Conservation (phyloP, 2,113 vertebrate genomes). For the Theropithecus gelada region DNA sequence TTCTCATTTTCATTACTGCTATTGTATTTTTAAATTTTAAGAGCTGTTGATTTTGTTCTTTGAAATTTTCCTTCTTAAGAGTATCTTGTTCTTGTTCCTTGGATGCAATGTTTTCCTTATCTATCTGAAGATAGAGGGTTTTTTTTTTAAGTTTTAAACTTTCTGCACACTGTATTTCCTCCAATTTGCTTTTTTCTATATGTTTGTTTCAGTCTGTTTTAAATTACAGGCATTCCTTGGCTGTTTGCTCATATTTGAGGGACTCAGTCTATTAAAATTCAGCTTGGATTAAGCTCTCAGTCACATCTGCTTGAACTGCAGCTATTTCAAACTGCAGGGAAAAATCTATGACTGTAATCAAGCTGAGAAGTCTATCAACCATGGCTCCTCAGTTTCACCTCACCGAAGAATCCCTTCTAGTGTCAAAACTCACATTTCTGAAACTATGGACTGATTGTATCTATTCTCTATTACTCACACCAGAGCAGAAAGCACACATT, state of each 20-base stretch:
- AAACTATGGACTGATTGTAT: not conserved
- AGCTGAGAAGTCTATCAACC: not conserved
- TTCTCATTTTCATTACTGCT: too few species aligned
- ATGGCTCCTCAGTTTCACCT: not conserved
- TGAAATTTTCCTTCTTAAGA: not conserved
- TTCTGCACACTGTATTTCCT: too few species aligned
- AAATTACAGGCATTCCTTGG: not conserved
- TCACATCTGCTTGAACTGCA: not conserved
- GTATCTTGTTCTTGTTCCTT: not conserved
- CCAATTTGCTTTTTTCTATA: not conserved
- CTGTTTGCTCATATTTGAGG: not conserved
- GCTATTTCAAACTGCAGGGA: not conserved
- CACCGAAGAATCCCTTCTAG: not conserved
- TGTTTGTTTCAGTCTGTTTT: not conserved
- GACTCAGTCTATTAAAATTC: not conserved
- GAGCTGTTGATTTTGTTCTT: not conserved
- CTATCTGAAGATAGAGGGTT: not conserved
- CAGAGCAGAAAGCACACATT: not conserved
- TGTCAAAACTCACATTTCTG: not conserved
- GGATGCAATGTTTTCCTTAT: not conserved
- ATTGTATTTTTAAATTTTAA: not conserved
- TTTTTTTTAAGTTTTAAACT: too few species aligned
- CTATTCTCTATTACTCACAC: not conserved
- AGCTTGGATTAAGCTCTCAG: not conserved
- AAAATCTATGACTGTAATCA: not conserved